Percentiles rank a stretch among this genome's conserved stretches.
Conservation (phyloP, 2,113 vertebrate genomes). For the Motacilla tschutschensis region DNA sequence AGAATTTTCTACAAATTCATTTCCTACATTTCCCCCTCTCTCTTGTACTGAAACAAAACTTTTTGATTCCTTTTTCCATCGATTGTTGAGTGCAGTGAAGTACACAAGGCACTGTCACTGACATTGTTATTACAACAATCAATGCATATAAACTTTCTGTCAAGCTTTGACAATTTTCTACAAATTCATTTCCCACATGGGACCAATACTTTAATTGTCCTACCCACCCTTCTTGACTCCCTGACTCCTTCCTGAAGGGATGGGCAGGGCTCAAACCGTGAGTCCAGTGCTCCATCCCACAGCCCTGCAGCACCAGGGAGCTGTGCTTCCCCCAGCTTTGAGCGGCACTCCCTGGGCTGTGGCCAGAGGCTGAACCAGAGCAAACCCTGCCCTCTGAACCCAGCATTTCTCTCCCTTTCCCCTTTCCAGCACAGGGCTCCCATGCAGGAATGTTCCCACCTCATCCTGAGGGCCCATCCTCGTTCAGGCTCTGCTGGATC, state of each 20-base stretch:
- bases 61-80: background rate
- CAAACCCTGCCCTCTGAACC: background rate
- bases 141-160: background rate
- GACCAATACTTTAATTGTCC: rapidly evolving
- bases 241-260: rapidly evolving
- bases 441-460: rapidly evolving
- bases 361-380: rapidly evolving
- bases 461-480: background rate
- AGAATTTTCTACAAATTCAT: background rate
- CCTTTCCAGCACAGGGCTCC: background rate
- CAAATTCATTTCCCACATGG: background rate
- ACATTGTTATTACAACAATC: background rate
- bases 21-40: background rate
- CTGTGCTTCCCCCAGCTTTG: background rate
- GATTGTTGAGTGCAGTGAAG: background rate
- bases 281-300: background rate
- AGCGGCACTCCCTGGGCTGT: rapidly evolving
- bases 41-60: background rate
- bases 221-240: background rate
- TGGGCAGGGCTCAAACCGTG: background rate
- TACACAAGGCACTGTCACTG: background rate
- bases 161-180: background rate
- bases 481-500: rapidly evolving
- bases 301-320: background rate
- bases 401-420: background rate